Base-by-base conservation (phyloP, 2,888 invertebrate species). In the Pterostichus niger region DNA sequence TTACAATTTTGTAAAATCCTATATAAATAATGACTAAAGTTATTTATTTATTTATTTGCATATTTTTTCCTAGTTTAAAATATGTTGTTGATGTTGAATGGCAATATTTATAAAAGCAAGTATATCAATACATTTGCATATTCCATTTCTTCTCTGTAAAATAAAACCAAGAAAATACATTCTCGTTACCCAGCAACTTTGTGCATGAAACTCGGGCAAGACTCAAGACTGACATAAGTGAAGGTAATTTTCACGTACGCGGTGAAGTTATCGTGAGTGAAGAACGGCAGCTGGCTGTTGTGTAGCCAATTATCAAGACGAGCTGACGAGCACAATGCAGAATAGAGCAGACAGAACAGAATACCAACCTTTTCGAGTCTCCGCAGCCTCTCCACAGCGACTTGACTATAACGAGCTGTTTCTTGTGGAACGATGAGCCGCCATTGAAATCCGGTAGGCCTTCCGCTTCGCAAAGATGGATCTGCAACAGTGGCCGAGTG, bases 401-500 rank as follows among this genome's bases (percentile, higher is more conserved):
- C 88, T 95, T 94, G 84, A 95, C 95, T 88, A 95, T 93, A 84
- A 95, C 94, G 88, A 94, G 91, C 85, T 94, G 95, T 86, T 94
- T 94, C 89, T 94, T 94, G 87, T 93, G 92, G 85, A 92, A 93
- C 84, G 92, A 93, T 84, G 93, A 92, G 49, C 91, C 91, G 68
- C 94, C 94, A 90, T 93, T 94, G 91, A 90, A 91, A 85, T 94
- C 94, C 85, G 93, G 93, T 86, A 95, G 93, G 1, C 94, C 95
- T 88, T 95, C 95, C 71, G 95, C 94, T 89, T 95, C 95, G 91
- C 95, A 95, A 31, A 95, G 91, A 89, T 95, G 95, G 84, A 95
- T 92, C 95, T 94, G 90, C 49, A 88, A 88, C 71, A 86, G 17
- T 44, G n/a, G n/a, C 1, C 13, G 35, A 35, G 13, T 56, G 56